Conservation (phyloP, 2,797 vertebrate genomes). For the Lemur catta region DNA sequence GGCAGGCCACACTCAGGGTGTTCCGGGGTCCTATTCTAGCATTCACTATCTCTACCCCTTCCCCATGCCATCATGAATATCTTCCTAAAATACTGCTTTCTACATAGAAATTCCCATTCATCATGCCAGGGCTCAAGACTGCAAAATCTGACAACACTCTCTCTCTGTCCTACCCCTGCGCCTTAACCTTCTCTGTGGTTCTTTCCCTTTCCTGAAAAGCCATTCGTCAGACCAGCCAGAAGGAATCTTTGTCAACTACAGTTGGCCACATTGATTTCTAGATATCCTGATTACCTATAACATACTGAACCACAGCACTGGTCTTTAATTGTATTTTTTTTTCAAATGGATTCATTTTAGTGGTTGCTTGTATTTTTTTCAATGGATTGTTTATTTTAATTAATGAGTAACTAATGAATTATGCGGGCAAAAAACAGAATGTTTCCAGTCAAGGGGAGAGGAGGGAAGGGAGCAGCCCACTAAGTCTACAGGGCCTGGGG, state of each 20-base stretch:
- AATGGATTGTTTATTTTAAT: neutral
- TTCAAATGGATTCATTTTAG: neutral
- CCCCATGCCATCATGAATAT: neutral
- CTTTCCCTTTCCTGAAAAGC: neutral
- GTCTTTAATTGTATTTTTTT: neutral
- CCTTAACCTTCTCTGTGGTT: neutral
- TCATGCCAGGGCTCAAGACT: neutral
- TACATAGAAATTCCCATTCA: neutral
- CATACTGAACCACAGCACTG: neutral
- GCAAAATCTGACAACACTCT: neutral
- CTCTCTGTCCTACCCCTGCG: neutral
- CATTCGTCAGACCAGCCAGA: neutral
- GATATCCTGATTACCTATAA: neutral
- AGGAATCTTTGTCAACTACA: neutral
- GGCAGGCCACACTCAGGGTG: accelerated
- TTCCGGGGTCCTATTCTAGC: neutral
- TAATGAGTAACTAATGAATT: neutral
- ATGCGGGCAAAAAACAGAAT: neutral
- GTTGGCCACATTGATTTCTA: neutral
- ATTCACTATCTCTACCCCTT: neutral
- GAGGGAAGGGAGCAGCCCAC: neutral
- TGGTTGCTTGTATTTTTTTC: neutral
- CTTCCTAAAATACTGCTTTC: neutral
- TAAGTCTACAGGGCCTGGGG: accelerated
- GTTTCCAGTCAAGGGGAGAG: neutral